Conservation (phyloP, 2,888 invertebrate species). For the Nomada ruficornis region DNA sequence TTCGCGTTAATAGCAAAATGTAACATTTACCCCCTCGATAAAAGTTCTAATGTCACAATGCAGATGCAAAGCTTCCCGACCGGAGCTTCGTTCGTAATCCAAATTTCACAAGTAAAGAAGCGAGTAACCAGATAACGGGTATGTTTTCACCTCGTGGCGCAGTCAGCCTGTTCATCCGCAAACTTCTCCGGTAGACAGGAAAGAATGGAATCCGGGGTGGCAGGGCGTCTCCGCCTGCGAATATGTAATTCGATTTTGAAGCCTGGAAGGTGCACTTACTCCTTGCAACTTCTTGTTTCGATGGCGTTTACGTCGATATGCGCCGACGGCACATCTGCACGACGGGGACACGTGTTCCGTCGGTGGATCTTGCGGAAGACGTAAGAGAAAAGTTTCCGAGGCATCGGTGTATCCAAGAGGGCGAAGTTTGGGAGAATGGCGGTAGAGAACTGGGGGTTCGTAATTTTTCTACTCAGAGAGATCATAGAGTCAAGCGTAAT, state of each 20-base stretch:
- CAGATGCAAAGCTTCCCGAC: not conserved
- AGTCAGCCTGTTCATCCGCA: not conserved
- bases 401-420: slow-evolving; percentile 2
- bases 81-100: not conserved
- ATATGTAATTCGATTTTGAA: slow-evolving; percentile 58
- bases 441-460: not conserved
- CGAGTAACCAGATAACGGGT: slow-evolving; percentile 4
- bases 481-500: not conserved
- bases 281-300: slow-evolving; percentile 41
- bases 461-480: slow-evolving; percentile 21
- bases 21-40: too few relatives aligned
- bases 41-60: not conserved
- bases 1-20: too few relatives aligned
- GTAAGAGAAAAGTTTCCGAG: slow-evolving; percentile 59
- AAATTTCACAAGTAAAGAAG: slow-evolving; percentile 2
- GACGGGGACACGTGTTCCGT: not conserved
- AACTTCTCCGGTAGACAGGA: slow-evolving; percentile 15
- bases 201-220: not conserved
- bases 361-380: slow-evolving; percentile 12
- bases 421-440: not conserved
- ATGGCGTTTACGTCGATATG: slow-evolving; percentile 54
- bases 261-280: slow-evolving; percentile 50
- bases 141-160: slow-evolving; percentile 10
- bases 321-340: slow-evolving; percentile 9
- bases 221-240: slow-evolving; percentile 16